Evolutionary conservation across 2,113 vertebrate species (phyloP), one percentile per base, ranked within the genome.

Genomic region (Engystomops pustulosus): DNA sequence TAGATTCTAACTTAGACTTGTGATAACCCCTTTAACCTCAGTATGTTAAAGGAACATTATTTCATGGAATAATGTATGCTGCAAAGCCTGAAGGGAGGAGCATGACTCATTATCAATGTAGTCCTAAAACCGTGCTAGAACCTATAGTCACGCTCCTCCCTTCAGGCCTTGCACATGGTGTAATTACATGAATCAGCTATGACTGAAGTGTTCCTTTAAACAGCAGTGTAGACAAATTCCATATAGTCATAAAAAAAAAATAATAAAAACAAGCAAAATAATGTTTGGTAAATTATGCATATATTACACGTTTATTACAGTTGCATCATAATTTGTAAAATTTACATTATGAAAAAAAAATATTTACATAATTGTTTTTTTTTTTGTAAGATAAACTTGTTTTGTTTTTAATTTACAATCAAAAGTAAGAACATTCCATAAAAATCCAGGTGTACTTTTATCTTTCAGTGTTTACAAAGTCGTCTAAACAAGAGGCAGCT

Each of bases 221-320:
- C n/a, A n/a, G n/a, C n/a, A n/a, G n/a, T n/a, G 6, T 2, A 47
- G 6, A 5, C 11, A 9, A 47, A 10, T 2, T 49, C 2, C 11
- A 58, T 25, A 23, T 6, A 60, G 55, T 23, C 2, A 27, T 11
- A 11, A 9, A 60, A 60, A 75, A 17, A 6, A 32, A 58, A 53
- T 18, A 81, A 41, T 36, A 44, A 68, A 53, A 32, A 80, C 27
- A 70, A 44, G n/a, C 18, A 30, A 1, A 65, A 0, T 3, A 18
- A 23, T 11, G 34, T 69, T 70, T 88, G 82, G 85, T 91, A 91
- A 93, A 88, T 94, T 70, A 58, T 80, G 41, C 93, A 95, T 95
- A 95, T 94, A 94, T 94, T 94, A 98, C 93, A 96, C 91, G 97
- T 98, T 99, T 98, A 96, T 98, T 97, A 95, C 92, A 95, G 92